Percentiles rank a stretch among this genome's conserved stretches.
Conservation (phyloP, 2,888 invertebrate genomes). For the Erebia epiphron region DNA sequence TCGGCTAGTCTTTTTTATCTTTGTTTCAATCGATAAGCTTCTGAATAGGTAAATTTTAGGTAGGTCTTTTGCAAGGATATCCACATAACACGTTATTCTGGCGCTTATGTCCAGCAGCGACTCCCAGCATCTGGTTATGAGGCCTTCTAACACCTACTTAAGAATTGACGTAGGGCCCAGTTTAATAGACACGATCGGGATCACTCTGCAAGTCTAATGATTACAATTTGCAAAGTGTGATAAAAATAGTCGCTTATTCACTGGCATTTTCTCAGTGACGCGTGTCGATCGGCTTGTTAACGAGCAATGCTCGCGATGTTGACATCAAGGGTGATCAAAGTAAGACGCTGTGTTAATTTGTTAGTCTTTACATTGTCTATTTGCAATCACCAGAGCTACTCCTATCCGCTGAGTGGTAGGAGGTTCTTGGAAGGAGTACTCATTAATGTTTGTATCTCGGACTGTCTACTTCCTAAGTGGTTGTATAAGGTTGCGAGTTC, state of each 20-base stretch:
- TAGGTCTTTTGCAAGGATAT: background rate
- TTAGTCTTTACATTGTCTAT: slow-evolving; percentile 53
- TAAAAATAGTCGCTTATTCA: slow-evolving; percentile 37
- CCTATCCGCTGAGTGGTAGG: slow-evolving; percentile 34
- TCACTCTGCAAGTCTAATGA: slow-evolving; percentile 3
- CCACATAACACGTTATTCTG: background rate
- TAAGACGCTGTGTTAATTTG: slow-evolving; percentile 46
- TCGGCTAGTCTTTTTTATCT: background rate
- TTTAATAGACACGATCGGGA: background rate
- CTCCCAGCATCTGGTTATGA: background rate
- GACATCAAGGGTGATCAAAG: slow-evolving; percentile 75
- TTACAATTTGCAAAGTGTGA: slow-evolving; percentile 22
- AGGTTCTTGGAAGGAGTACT: slow-evolving; percentile 31
- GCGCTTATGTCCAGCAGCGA: background rate
- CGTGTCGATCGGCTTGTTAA: slow-evolving; percentile 72
- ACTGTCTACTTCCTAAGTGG: slow-evolving; percentile 19
- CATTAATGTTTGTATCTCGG: slow-evolving; percentile 21
- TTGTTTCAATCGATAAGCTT: background rate
- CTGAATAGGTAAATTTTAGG: background rate
- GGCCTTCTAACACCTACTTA: background rate
- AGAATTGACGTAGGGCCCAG: background rate
- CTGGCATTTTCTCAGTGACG: slow-evolving; percentile 47
- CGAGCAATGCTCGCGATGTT: slow-evolving; percentile 67
- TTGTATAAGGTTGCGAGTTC: background rate
- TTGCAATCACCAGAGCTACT: slow-evolving; percentile 53